Percentiles rank a stretch among this genome's conserved stretches.
Evolutionary conservation across 2,888 invertebrate species (phyloP).

Genomic region (Oeneis ivallda): DNA sequence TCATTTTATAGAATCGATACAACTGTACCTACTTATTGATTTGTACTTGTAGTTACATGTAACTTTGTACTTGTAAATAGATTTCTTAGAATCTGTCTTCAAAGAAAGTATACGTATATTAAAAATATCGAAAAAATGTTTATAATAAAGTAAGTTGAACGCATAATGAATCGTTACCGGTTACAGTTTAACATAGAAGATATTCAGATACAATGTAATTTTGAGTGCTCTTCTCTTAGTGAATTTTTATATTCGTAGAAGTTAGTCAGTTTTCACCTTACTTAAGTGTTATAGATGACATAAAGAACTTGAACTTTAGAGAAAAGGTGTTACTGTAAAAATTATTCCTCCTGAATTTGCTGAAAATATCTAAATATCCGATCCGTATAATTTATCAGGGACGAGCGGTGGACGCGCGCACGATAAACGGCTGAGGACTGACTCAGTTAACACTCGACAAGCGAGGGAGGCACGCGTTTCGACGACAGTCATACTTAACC

Average conservation of each 20-base stretch:
- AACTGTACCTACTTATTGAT: constrained; percentile 7
- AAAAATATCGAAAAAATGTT: neutral
- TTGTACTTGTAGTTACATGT: constrained; percentile 5
- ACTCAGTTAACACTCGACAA: constrained; percentile 65
- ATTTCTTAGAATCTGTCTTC: constrained; percentile 13
- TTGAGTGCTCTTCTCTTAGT: no score
- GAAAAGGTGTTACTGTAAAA: neutral
- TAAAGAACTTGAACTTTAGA: neutral
- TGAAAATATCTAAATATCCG: constrained; percentile 55
- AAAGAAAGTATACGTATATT: neutral
- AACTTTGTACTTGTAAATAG: constrained; percentile 4
- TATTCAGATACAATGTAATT: no score
- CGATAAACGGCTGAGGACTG: constrained; percentile 45
- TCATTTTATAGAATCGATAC: neutral
- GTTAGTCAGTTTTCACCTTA: neutral
- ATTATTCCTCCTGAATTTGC: constrained; percentile 37
- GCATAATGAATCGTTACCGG: neutral
- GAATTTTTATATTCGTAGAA: neutral
- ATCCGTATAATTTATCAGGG: constrained; percentile 45
- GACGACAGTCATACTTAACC: constrained; percentile 16
- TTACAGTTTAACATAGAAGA: neutral
- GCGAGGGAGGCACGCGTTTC: constrained; percentile 63
- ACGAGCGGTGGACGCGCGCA: constrained; percentile 55
- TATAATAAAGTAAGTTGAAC: neutral
- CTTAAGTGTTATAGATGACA: neutral